Evolutionary conservation across 2,888 invertebrate genomes (phyloP).

Genomic region (Acheta domesticus): DNA sequence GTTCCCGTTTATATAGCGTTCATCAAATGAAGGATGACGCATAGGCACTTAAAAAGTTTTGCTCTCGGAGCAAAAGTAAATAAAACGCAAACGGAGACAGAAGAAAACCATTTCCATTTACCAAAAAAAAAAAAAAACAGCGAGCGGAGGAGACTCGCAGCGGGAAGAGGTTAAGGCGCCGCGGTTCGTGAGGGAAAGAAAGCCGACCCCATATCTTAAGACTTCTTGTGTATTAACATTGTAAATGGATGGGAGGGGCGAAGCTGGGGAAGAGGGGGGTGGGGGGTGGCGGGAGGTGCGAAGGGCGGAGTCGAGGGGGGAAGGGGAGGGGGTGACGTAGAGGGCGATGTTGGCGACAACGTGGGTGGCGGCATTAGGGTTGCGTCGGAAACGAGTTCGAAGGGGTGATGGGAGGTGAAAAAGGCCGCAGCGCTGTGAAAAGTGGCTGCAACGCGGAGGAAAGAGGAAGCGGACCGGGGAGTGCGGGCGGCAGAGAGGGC

Average conservation of each 20-base stretch:
- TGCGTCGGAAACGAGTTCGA: no score
- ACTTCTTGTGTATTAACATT: conserved; percentile 2
- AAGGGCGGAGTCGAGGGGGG: no score
- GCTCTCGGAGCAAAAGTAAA: not conserved
- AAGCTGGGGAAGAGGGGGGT: no score
- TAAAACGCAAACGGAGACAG: conserved; percentile 6
- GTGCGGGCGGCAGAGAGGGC: no score
- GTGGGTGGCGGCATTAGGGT: no score
- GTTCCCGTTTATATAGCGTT: not conserved
- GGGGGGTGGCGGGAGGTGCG: no score
- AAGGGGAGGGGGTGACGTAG: no score
- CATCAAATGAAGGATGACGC: conserved; percentile 10
- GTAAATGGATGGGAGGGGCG: not conserved
- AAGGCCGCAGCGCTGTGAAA: no score
- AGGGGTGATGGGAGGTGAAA: no score
- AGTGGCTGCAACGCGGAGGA: no score
- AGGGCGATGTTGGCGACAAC: no score
- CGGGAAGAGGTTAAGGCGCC: not conserved
- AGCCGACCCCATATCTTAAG: not conserved
- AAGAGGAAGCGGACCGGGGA: no score
- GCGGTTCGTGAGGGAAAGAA: not conserved
- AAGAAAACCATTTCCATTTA: not conserved
- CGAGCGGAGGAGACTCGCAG: not conserved
- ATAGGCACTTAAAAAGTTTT: conserved; percentile 6
- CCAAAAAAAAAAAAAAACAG: not conserved